Evolutionary conservation across 2,113 vertebrate genomes (phyloP).

Genomic region (Formicarius rufipectus): DNA sequence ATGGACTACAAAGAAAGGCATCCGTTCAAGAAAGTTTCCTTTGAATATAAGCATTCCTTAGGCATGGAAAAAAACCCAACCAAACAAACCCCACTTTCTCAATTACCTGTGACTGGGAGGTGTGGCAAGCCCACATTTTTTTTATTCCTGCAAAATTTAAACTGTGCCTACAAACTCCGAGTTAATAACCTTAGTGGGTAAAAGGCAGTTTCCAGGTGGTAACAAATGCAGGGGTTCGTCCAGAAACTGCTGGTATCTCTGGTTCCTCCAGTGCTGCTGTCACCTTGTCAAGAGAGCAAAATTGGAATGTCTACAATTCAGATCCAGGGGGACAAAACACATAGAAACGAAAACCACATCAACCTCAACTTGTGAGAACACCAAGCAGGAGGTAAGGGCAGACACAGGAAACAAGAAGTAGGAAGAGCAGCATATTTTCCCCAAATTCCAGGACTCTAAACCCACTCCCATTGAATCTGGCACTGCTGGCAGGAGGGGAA

Average conservation of each 20-base stretch:
- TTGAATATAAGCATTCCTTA: background rate
- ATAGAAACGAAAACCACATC: background rate
- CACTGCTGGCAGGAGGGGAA: background rate
- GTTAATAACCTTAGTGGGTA: background rate
- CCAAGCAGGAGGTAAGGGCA: background rate
- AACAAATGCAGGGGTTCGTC: background rate
- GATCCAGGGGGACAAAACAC: accelerated
- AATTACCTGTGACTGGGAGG: background rate
- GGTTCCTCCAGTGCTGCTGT: background rate
- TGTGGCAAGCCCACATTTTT: background rate
- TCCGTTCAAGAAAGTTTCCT: background rate
- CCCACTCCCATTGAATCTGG: background rate
- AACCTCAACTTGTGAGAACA: background rate
- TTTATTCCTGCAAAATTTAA: background rate
- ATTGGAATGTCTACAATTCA: background rate
- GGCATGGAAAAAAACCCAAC: background rate
- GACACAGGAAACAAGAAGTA: accelerated
- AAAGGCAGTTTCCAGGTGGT: background rate
- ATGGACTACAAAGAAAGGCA: background rate
- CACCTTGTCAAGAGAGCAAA: background rate
- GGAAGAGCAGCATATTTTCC: background rate
- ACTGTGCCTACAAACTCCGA: background rate
- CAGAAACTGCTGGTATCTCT: background rate
- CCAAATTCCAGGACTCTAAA: background rate
- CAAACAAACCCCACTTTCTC: background rate